Evolutionary conservation across 2,888 invertebrate genomes (phyloP), one percentile per base, ranked within the genome.

Genomic region (Eupelmus urozonus): DNA sequence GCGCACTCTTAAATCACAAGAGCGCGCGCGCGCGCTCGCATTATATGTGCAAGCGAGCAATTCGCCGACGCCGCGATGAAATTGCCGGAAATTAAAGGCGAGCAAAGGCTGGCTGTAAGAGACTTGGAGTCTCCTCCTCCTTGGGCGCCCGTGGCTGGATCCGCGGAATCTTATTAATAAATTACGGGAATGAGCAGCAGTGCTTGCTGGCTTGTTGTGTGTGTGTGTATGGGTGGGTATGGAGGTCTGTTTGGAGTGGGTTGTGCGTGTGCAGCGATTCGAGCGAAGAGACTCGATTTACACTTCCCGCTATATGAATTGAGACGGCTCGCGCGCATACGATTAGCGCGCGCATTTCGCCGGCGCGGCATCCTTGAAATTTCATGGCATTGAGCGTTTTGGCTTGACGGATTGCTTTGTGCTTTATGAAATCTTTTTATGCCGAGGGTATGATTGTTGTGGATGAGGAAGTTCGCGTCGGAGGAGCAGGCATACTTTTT

Each of bases 111-210:
- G 81, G 76, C 16, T 76, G 74, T 72, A 74, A 45, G 2, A 45
- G 13, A 16, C 13, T 34, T 16, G 45, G 2, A 16, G 4, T 45
- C 13, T 45, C 45, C 2, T 45, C 74, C 78, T 81, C 67, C 77
- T 62, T 40, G 45, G 23, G 16, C n/a, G 18, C 23, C n/a, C 18
- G 70, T 75, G 73, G 77, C 78, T 80, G 76, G 80, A 82, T 80
- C 83, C 78, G 76, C 80, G 81, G 82, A 84, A 84, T 84, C 83
- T 83, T 82, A 84, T 85, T 85, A 84, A 84, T 84, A 83, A 85
- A 84, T 84, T 84, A 83, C 70, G 79, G 78, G 78, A 83, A 73
- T 60, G 18, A 27, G 13, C 73, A 18, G 25, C 27, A 11, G 20
- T 49, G 20, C 23, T 4, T 29, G 29, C 0, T 45, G 45, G 20